phyloP scores from a whole-genome alignment of 2,113 vertebrate genomes.

The Crotalus viridis region DNA sequence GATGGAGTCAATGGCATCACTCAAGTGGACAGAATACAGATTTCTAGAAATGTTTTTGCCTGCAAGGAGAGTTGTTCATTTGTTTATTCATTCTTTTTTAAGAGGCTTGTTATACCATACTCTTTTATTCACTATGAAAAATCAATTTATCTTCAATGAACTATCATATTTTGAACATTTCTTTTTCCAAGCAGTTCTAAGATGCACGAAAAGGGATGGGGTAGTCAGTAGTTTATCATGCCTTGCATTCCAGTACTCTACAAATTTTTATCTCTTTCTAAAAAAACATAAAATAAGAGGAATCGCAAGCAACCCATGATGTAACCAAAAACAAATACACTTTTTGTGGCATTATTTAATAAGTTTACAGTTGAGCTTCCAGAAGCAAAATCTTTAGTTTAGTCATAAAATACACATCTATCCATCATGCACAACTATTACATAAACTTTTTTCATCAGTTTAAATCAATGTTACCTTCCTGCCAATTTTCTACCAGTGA shows the following conservation, averaged over 20 bases:
- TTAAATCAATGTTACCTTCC: background rate
- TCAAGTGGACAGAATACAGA: background rate
- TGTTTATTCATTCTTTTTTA: background rate
- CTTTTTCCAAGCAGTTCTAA: background rate
- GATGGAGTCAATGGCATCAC: background rate
- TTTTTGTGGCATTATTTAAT: background rate
- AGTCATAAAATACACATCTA: background rate
- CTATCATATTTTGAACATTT: background rate
- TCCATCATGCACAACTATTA: background rate
- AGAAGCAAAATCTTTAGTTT: background rate
- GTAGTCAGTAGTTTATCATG: background rate
- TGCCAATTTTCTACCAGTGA: background rate
- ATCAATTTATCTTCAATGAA: background rate
- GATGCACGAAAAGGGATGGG: background rate
- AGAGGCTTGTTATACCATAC: background rate
- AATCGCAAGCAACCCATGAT: background rate
- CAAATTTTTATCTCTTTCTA: background rate
- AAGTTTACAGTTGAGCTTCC: background rate
- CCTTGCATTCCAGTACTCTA: background rate
- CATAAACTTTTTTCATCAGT: background rate
- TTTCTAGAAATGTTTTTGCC: background rate
- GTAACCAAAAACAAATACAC: background rate
- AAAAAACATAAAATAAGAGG: background rate
- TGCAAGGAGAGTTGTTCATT: background rate
- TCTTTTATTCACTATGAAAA: background rate